phyloP scores from a whole-genome alignment of 2,888 invertebrate genomes.

The Trissonchulus latispiculum region DNA sequence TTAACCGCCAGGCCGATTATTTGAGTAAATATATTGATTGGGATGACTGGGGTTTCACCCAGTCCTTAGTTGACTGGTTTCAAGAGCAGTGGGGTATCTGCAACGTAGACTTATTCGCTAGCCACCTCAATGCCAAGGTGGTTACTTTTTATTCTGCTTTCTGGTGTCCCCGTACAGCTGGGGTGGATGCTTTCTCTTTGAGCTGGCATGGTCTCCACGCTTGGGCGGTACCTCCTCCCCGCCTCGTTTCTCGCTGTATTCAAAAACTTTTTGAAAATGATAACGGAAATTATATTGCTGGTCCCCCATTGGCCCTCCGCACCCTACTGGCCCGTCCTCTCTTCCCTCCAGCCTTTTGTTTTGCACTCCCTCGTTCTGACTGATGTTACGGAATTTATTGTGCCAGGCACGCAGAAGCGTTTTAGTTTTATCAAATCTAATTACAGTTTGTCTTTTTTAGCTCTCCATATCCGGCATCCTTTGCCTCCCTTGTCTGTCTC shows the following conservation, averaged over 20 bases:
- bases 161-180: not conserved
- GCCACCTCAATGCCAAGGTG: not conserved
- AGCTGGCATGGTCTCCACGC: not conserved
- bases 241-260: not conserved
- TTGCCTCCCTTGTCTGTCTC: no score
- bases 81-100: not conserved
- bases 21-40: not conserved
- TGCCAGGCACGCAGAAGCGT: not conserved
- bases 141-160: not conserved
- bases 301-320: not conserved
- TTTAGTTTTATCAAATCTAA: not conserved
- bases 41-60: not conserved
- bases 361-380: not conserved
- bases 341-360: not conserved
- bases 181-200: not conserved
- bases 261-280: not conserved
- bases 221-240: not conserved
- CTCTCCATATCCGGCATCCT: no score
- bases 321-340: not conserved
- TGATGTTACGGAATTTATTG: not conserved
- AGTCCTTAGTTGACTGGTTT: not conserved
- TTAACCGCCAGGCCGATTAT: not conserved
- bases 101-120: not conserved
- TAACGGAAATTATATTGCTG: not conserved
- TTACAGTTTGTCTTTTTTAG: not conserved